These are phyloP conservation scores for Muscicapa adusta DNA, from an alignment of 2,113 vertebrate species.

Conservation along the genomic window DNA sequence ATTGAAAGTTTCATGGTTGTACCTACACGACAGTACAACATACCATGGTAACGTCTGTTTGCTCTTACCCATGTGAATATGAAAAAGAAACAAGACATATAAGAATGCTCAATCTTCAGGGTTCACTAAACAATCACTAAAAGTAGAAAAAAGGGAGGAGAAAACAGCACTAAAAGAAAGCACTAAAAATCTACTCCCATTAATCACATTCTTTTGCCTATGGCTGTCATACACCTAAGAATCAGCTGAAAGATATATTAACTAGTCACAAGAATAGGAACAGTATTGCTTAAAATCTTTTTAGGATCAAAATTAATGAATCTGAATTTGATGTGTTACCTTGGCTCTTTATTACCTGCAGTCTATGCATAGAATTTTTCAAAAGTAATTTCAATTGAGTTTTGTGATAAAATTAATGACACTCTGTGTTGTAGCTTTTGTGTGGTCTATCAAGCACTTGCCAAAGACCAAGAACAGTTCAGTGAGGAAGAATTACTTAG, in stretches of 20 bases:
- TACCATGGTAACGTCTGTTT: not conserved
- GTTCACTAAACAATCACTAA: not conserved
- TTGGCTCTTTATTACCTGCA: not conserved
- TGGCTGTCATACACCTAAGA: not conserved
- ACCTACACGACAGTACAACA: not conserved
- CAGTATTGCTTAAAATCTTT: not conserved
- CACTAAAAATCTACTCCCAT: not conserved
- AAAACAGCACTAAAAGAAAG: not conserved
- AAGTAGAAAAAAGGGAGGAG: not conserved
- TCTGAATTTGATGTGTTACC: not conserved
- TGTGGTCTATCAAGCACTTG: not conserved
- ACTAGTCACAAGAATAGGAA: not conserved
- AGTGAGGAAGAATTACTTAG: not conserved
- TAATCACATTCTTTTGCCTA: not conserved
- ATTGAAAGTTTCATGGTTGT: not conserved
- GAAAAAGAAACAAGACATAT: not conserved
- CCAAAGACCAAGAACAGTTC: not conserved
- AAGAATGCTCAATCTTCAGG: not conserved
- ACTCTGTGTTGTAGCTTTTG: not conserved
- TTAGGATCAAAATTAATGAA: not conserved
- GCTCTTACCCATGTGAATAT: fast-evolving
- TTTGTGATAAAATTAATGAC: not conserved
- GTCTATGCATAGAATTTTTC: not conserved
- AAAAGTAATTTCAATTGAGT: not conserved
- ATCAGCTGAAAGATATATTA: not conserved